Evolutionary conservation across 2,113 vertebrate genomes (phyloP), one percentile per base, ranked within the genome.

Genomic region (Sylvilagus bachmani): DNA sequence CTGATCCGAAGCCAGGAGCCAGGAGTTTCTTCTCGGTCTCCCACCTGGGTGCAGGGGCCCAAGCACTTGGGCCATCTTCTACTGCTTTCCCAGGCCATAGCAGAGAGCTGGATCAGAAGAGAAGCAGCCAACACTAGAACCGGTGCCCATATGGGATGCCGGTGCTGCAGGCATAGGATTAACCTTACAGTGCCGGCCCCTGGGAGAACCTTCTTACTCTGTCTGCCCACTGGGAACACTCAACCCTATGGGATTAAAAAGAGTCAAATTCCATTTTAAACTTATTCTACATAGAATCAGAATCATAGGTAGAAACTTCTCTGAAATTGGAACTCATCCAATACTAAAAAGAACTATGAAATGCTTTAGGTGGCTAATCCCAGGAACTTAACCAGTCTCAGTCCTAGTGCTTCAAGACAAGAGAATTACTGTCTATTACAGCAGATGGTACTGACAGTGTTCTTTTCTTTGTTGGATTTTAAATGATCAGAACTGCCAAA

Each of bases 401-500:
- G 49, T 86, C 82, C 38, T 38, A n/a, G 69, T 73, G 5, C 66
- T 80, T 84, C 53, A 71, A 70, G 89, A 94, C 87, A 91, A 91
- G 80, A 71, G 36, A 91, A 69, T 77, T 58, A 10, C 27, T 79
- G 10, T 69, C 78, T 91, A 24, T 94, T 69, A 73, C 12, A 84
- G 38, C 13, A 80, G 92, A 85, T 81, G 67, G 84, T 80, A 88
- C 62, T 36, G 71, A 71, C 67, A 81, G 77, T 87, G 89, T 94
- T 96, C 85, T 97, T 90, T 94, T 75, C 92, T 93, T 96, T 80
- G 62, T 70, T 96, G 86, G 51, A 96, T 87, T 93, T 49, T 81
- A 93, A 96, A 69, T 91, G 67, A 89, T 90, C 93, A 87, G 87
- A 94, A 70, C 87, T 90, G 71, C 92, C 92, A 75, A 84, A 95